Evolutionary conservation across 2,113 vertebrate species (phyloP), one percentile per base, ranked within the genome.

Genomic region (Sminthopsis crassicaudata): DNA sequence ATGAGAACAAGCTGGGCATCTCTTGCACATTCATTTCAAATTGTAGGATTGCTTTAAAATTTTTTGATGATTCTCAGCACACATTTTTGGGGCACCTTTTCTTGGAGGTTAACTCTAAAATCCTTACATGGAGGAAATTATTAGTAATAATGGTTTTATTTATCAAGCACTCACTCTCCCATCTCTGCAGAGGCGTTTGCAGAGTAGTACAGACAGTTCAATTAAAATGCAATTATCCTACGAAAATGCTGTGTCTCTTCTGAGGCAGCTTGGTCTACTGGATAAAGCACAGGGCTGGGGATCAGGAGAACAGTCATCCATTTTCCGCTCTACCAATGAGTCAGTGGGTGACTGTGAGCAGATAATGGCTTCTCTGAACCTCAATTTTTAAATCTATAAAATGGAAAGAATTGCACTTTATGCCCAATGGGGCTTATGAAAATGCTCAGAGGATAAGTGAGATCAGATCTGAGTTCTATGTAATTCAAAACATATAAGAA

Each of bases 211-310:
- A 97, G 97, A 97, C 97, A 95, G 95, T 96, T 96, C 95, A 96
- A 94, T 97, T 97, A 96, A 97, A 96, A 96, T 27, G 91, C 94
- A 96, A 90, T 97, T 96, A 97, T 92, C 97, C 94, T 95, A 94
- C 46, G 0, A 91, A 94, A 88, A 92, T 93, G 94, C 93, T 52
- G 3, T 26, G 94, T 97, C 93, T 97, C 90, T 52, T 91, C 92
- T 22, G n/a, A 93, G 91, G 95, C 92, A 92, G 90, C 91, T 91
- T 46, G 24, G n/a, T 57, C 95, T 96, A 92, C 92, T 11, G 91
- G 57, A 30, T 90, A 90, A 92, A 48, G 30, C 42, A 16, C 25
- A 46, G 92, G 42, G 6, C 46, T 91, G 11, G 60, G 91, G 88
- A 88, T 9, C 3, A 1, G 67, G 91, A 89, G 53, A n/a, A 16